Evolutionary conservation across 2,797 vertebrate species (phyloP).

Genomic region (Eleutherodactylus coqui): DNA sequence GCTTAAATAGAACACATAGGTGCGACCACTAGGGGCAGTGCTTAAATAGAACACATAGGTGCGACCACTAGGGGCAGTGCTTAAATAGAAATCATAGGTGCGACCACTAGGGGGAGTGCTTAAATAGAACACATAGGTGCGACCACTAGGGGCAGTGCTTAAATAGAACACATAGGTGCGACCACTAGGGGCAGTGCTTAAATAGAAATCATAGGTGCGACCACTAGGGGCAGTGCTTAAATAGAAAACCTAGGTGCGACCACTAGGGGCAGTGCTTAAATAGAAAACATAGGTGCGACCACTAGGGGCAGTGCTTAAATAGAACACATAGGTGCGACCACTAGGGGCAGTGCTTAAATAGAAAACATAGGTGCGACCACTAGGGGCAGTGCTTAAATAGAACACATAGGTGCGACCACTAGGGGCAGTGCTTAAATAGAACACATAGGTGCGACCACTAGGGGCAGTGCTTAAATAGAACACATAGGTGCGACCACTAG

Average conservation of each 20-base stretch:
- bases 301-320: neutral
- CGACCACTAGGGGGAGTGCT: neutral
- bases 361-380: no score
- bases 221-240: neutral
- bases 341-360: no score
- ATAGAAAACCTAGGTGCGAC: neutral
- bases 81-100: neutral
- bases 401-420: neutral
- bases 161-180: neutral
- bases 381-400: neutral
- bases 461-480: neutral
- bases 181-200: neutral
- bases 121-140: no score
- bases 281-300: no score
- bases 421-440: no score
- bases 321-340: neutral
- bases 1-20: neutral
- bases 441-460: neutral
- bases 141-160: neutral
- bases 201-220: no score
- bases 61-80: neutral
- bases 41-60: no score
- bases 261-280: constrained; percentile 1
- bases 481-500: neutral
- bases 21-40: neutral